Percentiles rank a stretch among this genome's conserved stretches.
Conservation (phyloP, 2,797 vertebrate genomes). For the Takifugu rubripes region DNA sequence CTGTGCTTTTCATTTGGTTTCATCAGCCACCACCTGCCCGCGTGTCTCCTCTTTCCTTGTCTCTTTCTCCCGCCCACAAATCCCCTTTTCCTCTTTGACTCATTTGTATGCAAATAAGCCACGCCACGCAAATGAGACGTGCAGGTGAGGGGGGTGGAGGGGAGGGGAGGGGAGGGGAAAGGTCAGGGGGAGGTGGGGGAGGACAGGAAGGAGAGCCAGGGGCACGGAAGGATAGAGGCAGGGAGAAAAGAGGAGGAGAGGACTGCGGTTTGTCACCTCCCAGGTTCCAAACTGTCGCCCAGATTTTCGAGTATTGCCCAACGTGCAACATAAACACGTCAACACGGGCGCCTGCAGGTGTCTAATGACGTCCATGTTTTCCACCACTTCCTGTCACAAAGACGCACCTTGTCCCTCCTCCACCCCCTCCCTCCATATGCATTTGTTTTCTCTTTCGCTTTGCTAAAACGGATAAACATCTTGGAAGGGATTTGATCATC, state of each 20-base stretch:
- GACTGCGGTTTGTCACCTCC: constrained; percentile 3
- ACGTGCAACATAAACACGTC: constrained; percentile 19
- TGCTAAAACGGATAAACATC: constrained; percentile 59
- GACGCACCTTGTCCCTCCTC: constrained; percentile 14
- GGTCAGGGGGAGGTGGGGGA: constrained; percentile 6
- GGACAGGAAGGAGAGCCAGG: neutral
- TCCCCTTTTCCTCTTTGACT: constrained; percentile 73
- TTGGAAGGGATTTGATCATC: constrained; percentile 50
- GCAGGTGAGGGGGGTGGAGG: constrained; percentile 52
- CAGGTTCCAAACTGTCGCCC: neutral
- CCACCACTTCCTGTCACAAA: constrained; percentile 23
- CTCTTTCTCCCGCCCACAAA: constrained; percentile 50
- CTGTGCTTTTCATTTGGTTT: constrained; percentile 66
- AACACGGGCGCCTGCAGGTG: neutral
- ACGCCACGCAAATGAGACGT: constrained; percentile 74
- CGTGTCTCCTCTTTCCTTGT: constrained; percentile 51
- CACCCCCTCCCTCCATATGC: constrained; percentile 45
- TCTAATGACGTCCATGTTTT: neutral
- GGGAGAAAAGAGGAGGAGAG: constrained; percentile 12
- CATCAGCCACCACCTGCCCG: constrained; percentile 62
- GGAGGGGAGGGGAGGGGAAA: constrained; percentile 45
- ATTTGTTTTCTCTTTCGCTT: constrained; percentile 58
- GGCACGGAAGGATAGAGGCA: constrained; percentile 21
- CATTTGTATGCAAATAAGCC: constrained; percentile 82
- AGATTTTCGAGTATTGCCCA: neutral